Conservation (phyloP, 2,888 invertebrate genomes). For the Noctua janthina region DNA sequence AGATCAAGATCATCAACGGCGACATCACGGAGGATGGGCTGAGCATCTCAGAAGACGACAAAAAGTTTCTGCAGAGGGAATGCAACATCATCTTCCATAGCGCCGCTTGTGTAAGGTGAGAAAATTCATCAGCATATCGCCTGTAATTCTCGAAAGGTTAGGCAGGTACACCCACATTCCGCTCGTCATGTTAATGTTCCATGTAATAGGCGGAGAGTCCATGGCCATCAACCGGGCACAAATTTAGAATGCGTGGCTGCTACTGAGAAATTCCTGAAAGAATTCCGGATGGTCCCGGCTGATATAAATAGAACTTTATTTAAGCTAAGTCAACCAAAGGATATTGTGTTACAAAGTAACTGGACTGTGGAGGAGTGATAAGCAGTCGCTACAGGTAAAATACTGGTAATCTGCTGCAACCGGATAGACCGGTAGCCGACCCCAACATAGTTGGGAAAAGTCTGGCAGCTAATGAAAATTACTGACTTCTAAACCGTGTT, state of each 20-base stretch:
- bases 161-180: not conserved
- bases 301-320: not conserved
- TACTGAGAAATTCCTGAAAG: not conserved
- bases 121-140: not conserved
- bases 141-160: not conserved
- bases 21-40: slow-evolving; percentile 91
- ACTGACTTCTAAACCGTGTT: not conserved
- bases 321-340: not conserved
- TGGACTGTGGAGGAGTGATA: not conserved
- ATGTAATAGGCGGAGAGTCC: not conserved
- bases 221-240: not conserved
- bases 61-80: slow-evolving; percentile 89
- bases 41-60: slow-evolving; percentile 91
- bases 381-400: too few relatives aligned
- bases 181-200: not conserved
- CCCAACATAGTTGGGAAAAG: too few relatives aligned
- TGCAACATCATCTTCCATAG: slow-evolving; percentile 95
- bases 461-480: not conserved
- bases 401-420: not conserved
- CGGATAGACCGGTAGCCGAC: not conserved
- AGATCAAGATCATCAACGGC: slow-evolving; percentile 92
- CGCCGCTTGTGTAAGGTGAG: slow-evolving; percentile 94
- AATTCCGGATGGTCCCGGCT: not conserved
- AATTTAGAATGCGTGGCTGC: not conserved
- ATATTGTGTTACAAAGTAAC: not conserved